Conservation (phyloP, 2,113 vertebrate species). For the Candoia aspera region DNA sequence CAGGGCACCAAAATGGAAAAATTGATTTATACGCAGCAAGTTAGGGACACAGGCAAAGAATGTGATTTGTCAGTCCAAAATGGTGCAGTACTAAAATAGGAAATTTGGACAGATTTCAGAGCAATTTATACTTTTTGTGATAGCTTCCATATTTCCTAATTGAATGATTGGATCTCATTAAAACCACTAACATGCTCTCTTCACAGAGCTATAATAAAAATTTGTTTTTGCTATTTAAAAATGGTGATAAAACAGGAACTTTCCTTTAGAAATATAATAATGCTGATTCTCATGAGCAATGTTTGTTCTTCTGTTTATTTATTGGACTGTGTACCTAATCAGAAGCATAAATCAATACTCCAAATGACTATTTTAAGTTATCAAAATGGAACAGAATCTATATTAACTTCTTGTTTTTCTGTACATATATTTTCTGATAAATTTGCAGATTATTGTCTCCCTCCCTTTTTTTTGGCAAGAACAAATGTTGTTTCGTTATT, state of each 20-base stretch:
- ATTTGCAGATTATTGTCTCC: neutral
- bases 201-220: neutral
- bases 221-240: neutral
- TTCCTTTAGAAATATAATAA: neutral
- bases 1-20: neutral
- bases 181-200: neutral
- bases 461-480: neutral
- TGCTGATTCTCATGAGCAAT: neutral
- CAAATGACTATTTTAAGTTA: neutral
- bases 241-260: neutral
- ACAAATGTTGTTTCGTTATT: neutral
- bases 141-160: neutral
- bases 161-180: neutral
- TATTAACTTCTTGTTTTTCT: neutral
- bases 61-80: neutral
- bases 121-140: neutral
- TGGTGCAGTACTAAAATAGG: neutral
- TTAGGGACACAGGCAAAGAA: neutral
- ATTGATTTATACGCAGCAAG: neutral
- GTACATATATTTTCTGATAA: neutral
- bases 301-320: neutral
- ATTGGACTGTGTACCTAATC: neutral
- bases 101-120: slow-evolving; percentile 4
- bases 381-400: neutral
- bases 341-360: neutral